Evolutionary conservation across 2,797 vertebrate genomes (phyloP).

Genomic region (Meda fulgida): DNA sequence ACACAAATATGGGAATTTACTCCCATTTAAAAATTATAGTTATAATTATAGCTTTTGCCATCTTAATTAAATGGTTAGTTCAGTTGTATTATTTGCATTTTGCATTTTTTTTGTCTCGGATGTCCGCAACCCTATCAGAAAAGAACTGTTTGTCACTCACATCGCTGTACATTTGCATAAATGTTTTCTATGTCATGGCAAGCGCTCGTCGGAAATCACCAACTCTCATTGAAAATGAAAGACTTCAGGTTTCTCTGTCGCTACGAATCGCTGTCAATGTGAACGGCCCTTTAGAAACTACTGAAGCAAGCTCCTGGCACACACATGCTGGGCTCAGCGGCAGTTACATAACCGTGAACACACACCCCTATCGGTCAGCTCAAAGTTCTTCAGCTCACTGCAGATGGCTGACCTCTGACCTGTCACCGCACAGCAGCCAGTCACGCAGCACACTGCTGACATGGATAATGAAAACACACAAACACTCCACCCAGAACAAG

Average conservation of each 20-base stretch:
- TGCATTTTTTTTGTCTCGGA: neutral
- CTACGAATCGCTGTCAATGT: neutral
- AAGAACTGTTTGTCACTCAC: neutral
- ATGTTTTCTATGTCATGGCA: neutral
- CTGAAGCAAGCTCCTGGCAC: constrained; percentile 33
- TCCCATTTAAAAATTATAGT: neutral
- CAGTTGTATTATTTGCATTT: neutral
- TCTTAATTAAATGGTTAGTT: neutral
- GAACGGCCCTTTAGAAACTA: constrained; percentile 14
- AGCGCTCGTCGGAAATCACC: neutral
- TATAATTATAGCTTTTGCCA: neutral
- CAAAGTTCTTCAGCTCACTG: constrained; percentile 45
- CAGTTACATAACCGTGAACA: constrained; percentile 51
- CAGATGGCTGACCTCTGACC: constrained; percentile 52
- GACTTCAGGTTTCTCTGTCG: neutral
- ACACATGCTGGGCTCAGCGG: constrained; percentile 22
- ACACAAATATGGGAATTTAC: no score
- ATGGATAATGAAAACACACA: constrained; percentile 40
- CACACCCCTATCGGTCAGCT: constrained; percentile 37
- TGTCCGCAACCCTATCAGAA: neutral
- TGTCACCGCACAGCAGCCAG: constrained; percentile 58
- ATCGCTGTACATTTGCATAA: neutral
- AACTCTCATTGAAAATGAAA: constrained; percentile 10
- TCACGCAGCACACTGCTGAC: constrained; percentile 59
- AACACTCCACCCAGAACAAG: constrained; percentile 35